Conservation (phyloP, 2,113 vertebrate species). For the Phalacrocorax carbo region DNA sequence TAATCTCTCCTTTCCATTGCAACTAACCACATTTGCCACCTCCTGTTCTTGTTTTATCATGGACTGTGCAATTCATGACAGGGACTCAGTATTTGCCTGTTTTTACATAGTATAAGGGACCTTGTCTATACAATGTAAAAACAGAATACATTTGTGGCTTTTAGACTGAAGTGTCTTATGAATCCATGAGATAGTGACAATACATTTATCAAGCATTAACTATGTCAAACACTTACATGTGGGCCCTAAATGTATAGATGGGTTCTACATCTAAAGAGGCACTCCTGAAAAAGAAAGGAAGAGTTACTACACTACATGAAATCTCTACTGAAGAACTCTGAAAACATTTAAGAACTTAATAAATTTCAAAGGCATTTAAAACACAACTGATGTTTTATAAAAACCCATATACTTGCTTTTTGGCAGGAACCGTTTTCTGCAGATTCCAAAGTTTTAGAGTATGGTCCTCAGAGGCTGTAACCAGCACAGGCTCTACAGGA, state of each 20-base stretch:
- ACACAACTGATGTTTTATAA: not conserved
- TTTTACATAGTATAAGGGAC: not conserved
- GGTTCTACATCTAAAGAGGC: constrained; percentile 99
- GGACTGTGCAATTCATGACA: not conserved
- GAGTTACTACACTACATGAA: not conserved
- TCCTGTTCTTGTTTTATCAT: not conserved
- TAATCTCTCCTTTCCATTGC: not conserved
- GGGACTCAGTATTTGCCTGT: not conserved
- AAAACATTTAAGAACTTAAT: not conserved
- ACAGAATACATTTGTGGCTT: not conserved
- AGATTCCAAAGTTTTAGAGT: constrained; percentile 99
- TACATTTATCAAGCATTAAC: constrained; percentile 12
- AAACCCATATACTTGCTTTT: constrained; percentile 86
- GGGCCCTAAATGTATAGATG: constrained; percentile 97
- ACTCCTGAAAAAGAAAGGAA: constrained; percentile 83
- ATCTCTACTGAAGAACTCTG: not conserved
- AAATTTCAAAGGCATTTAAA: not conserved
- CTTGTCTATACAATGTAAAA: not conserved
- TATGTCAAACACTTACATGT: constrained; percentile 84
- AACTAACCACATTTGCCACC: not conserved
- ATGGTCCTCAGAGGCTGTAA: constrained; percentile 98
- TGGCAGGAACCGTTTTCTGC: constrained; percentile 98
- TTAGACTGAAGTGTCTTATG: not conserved
- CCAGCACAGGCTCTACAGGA: constrained; percentile 94
- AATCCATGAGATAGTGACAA: not conserved